Evolutionary conservation across 2,113 vertebrate genomes (phyloP).

Genomic region (Kryptolebias marmoratus): DNA sequence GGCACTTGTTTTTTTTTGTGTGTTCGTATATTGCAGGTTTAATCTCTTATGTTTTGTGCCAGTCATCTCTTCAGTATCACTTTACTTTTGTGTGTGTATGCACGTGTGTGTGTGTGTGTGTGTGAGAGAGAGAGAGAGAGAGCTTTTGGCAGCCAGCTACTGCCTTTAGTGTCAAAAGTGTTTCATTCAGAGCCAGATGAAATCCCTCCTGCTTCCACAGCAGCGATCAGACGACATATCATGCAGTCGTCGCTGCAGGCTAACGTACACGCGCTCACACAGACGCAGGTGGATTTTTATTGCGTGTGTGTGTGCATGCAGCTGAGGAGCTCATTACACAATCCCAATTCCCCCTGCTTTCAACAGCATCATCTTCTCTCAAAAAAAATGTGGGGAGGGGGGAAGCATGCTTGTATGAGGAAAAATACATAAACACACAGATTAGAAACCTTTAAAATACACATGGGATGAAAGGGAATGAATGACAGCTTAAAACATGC

Average conservation of each 20-base stretch:
- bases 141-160: conserved; percentile 39
- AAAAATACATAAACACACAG: conserved; percentile 8
- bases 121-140: too few species aligned
- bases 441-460: conserved; percentile 32
- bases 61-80: neutral
- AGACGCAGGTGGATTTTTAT: conserved; percentile 45
- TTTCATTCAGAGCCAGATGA: conserved; percentile 73
- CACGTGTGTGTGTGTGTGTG: conserved; percentile 12
- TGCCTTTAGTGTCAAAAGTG: conserved; percentile 60
- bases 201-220: conserved; percentile 58
- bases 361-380: neutral
- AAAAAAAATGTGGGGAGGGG: neutral
- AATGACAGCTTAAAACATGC: neutral
- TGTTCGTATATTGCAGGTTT: neutral
- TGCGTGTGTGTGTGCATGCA: conserved; percentile 2
- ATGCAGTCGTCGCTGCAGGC: conserved; percentile 55
- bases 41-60: conserved; percentile 7
- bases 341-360: conserved; percentile 15
- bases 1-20: neutral
- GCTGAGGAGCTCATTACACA: conserved; percentile 55
- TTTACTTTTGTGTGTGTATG: conserved; percentile 9
- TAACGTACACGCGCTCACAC: conserved; percentile 19
- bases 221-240: conserved; percentile 54
- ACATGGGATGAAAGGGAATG: neutral
- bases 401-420: neutral